Percentiles rank a stretch among this genome's conserved stretches.
Conservation (phyloP, 2,113 vertebrate genomes). For the Corapipo altera region DNA sequence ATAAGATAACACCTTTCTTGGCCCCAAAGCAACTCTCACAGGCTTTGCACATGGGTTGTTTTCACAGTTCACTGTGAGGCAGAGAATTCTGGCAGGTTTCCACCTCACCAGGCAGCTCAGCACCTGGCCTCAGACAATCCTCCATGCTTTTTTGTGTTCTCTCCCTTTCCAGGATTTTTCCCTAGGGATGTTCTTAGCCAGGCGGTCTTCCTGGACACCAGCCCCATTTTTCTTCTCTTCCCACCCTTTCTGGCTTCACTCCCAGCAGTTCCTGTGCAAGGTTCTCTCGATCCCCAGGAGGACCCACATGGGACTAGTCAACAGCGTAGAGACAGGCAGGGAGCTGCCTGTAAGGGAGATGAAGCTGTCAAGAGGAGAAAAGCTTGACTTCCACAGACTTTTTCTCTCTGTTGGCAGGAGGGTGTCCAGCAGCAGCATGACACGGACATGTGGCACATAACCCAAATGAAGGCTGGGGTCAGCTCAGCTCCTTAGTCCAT, state of each 20-base stretch:
- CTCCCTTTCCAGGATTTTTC: slow-evolving; percentile 1
- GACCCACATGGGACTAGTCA: not conserved
- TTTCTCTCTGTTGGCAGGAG: not conserved
- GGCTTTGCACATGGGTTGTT: not conserved
- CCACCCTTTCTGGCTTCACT: not conserved
- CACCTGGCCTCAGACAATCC: slow-evolving; percentile 8
- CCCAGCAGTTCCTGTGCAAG: not conserved
- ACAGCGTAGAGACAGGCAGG: not conserved
- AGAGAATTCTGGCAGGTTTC: slow-evolving; percentile 26
- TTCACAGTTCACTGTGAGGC: not conserved
- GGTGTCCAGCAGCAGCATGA: not conserved
- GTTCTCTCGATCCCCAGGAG: not conserved
- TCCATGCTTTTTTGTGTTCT: not conserved
- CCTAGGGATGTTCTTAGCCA: not conserved
- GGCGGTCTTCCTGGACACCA: not conserved
- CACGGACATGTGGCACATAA: not conserved
- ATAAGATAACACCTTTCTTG: not conserved
- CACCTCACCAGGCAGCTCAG: slow-evolving; percentile 8
- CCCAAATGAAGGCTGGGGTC: rapidly evolving
- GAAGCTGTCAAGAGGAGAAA: not conserved
- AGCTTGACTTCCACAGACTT: not conserved
- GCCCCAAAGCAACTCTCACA: not conserved
- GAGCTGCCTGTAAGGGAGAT: not conserved
- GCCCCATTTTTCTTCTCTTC: not conserved
- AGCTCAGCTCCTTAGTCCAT: not conserved